Percentiles rank a stretch among this genome's conserved stretches.
phyloP scores from a whole-genome alignment of 2,797 vertebrate genomes.

The Scolopax rusticola region DNA sequence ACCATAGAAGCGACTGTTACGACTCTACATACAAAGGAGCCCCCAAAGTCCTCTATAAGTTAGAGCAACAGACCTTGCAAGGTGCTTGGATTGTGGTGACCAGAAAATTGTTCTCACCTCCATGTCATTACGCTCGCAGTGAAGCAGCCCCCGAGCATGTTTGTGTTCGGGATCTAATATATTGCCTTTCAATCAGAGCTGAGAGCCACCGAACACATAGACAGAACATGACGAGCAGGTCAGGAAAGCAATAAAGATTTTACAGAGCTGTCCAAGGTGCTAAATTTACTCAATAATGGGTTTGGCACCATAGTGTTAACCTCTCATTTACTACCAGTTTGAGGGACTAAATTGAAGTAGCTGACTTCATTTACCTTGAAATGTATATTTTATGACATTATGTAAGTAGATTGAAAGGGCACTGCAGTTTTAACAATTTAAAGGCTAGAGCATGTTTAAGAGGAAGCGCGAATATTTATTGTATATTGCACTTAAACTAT shows the following conservation, averaged over 20 bases:
- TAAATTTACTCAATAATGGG: slow-evolving; percentile 99
- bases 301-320: slow-evolving; percentile 98
- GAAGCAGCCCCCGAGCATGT: slow-evolving; percentile 96
- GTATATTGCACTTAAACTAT: slow-evolving; percentile 82
- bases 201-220: slow-evolving; percentile 86
- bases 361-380: slow-evolving; percentile 88
- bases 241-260: slow-evolving; percentile 99
- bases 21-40: slow-evolving; percentile 72
- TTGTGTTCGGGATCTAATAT: slow-evolving; percentile 97
- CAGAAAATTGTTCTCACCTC: slow-evolving; percentile 99
- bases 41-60: slow-evolving; percentile 90
- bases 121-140: slow-evolving; percentile 92
- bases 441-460: slow-evolving; percentile 84
- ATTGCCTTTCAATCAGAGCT: slow-evolving; percentile 98
- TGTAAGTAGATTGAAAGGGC: slow-evolving; percentile 88
- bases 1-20: slow-evolving; percentile 6
- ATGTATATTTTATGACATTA: slow-evolving; percentile 90
- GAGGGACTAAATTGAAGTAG: slow-evolving; percentile 86
- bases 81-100: slow-evolving; percentile 95
- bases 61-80: slow-evolving; percentile 91
- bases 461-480: slow-evolving; percentile 83
- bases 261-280: slow-evolving; percentile 98
- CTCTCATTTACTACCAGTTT: slow-evolving; percentile 97
- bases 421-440: slow-evolving; percentile 85
- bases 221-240: slow-evolving; percentile 99